Evolutionary conservation across 2,797 vertebrate genomes (phyloP), one percentile per base, ranked within the genome.

Genomic region (Sebastes steindachneri): DNA sequence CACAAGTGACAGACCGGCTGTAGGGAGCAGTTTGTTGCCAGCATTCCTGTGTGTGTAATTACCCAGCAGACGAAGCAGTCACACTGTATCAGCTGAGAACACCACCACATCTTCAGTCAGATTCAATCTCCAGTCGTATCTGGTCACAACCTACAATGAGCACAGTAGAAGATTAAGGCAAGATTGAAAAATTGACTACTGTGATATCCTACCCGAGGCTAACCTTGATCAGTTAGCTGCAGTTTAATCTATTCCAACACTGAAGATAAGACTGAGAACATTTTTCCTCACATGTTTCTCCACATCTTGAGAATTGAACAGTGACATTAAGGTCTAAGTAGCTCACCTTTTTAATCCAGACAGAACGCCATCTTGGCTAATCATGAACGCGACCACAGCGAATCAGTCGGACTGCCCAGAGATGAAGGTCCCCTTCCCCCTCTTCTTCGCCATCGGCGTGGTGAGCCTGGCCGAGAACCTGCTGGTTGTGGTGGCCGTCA

Each of bases 401-500:
- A 91, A 94, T 80, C 82, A 80, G 48, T 91, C 95, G 0, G 97
- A 97, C 94, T 99, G 98, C 72, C 93, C 85, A 1, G 95, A 89
- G 57, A 90, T 99, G 1, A 86, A 90, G 26, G 93, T 99, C 51
- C 98, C 98, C 9, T 88, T 96, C 60, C 93, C 96, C 75, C 86
- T 99, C 54, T 99, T 98, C 91, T 96, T 98, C 81, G 89, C 90
- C 4, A 94, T 99, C 15, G 97, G 97, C 26, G 81, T 95, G 0
- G 85, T 96, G 12, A 97, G 97, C 23, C 92, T 99, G 84, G 84
- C 95, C 9, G 98, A 98, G 93, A 99, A 99, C 84, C 86, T 99
- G 58, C 92, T 98, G 41, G 96, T 99, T 14, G 96, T 99, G 35
- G 74, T 97, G 74, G 97, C 97, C 2, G 95, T 99, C 48, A 89